Evolutionary conservation across 37 sponge, comb jelly and placozoan genomes (phyloP), one percentile per base, ranked within the genome.

Genomic region (Theonella swinhoei): DNA sequence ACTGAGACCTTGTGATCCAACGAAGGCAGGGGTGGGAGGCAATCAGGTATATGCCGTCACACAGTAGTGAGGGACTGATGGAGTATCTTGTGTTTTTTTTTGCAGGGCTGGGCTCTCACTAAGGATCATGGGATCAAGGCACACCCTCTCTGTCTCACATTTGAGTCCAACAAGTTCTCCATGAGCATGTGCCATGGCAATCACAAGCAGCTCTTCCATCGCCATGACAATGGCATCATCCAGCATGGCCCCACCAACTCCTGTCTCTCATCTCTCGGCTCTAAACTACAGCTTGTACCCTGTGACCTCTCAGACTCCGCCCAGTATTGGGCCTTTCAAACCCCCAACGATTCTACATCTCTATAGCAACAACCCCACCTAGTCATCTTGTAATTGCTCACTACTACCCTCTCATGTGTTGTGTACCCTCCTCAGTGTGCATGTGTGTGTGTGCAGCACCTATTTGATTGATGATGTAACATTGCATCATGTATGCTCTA

Each of bases 1-100:
- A 34, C 25, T 75, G 31, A 66, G 68, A 32, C 76, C 76, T 19
- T 84, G 84, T 33, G 54, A 47, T 47, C 54, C 54, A 7, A 14
- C 7, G 11, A 47, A 47, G 54, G 54, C 54, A 17, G 11, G 54
- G 11, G 54, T 47, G 11, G 54, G 11, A 47, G 54, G 54, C 7
- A 47, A 7, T 47, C 54, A 47, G 54, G 54, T 47, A 17, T 7
- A 14, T 47, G 11, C 7, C 54, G 54, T 47, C 11, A 47, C 14
- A 14, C 14, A 17, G 54, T 47, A 14, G 54, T 47, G 14, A 47
- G 7, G 14, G 54, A 17, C 54, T 17, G 11, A 14, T 47, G 54
- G 54, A 17, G 54, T 17, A 17, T 14, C 7, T 14, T 17, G 7
- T 7, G 14, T 47, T 14, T 14, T 14, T 47, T 7, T 14, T 17